Evolutionary conservation across 2,113 vertebrate genomes (phyloP).

Genomic region (Morone saxatilis): DNA sequence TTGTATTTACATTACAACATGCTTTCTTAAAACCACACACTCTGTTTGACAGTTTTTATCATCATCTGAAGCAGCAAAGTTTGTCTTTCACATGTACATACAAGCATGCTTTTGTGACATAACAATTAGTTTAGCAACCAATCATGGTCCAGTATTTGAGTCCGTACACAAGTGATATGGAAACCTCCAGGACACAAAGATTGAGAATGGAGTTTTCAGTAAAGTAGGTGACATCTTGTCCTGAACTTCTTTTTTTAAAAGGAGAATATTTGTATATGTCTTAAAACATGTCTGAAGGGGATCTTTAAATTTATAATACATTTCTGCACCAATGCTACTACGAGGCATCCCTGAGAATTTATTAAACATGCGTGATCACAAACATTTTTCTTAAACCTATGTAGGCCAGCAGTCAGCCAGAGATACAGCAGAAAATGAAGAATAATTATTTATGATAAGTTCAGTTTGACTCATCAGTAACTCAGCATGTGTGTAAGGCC

Average conservation of each 20-base stretch:
- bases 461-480: conserved; percentile 45
- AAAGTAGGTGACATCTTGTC: not conserved
- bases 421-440: not conserved
- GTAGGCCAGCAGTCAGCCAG: not conserved
- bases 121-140: not conserved
- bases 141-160: not conserved
- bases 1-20: not conserved
- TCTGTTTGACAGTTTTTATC: not conserved
- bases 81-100: not conserved
- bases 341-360: not conserved
- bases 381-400: not conserved
- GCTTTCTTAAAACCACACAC: no score
- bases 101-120: not conserved
- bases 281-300: not conserved
- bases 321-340: not conserved
- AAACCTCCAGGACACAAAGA: not conserved
- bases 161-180: not conserved
- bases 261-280: not conserved
- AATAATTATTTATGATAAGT: conserved; percentile 12
- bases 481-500: conserved; percentile 39
- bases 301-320: not conserved
- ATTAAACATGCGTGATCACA: not conserved
- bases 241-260: not conserved
- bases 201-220: not conserved
- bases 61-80: not conserved